Base-by-base conservation (phyloP, 2,888 invertebrate species). In the Eupithecia exiguata region DNA sequence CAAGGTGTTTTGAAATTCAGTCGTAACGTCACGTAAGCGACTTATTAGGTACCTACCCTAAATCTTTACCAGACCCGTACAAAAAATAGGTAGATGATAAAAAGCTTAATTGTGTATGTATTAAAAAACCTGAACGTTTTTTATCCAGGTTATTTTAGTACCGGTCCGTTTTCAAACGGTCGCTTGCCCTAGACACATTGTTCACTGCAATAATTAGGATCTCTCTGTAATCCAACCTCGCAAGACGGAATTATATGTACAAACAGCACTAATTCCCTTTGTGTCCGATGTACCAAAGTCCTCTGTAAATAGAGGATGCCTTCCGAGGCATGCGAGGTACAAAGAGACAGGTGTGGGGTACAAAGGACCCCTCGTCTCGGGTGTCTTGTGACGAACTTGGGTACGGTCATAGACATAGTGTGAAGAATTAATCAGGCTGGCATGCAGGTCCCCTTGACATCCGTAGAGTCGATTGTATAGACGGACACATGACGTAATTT, bases 181-280 rank as follows among this genome's bases (percentile, higher is more conserved):
- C 49, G 10, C 25, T 58, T 5, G 58, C 5, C 25, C 58, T 25
- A 58, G 58, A 58, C 25, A 25, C 25, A 58, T 58, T 58, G 58
- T 58, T 58, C 21, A 16, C 30, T 62, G 18, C 62, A 62, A 62
- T 62, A 62, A 62, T 62, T 62, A 62, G 62, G 30, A 7, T 35
- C 7, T 18, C 62, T 62, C 35, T 58, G 25, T 21, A 58, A 58
- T 58, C 3, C 21, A 21, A 46, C 21, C 36, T 43, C 9, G 49
- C 53, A 65, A 65, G 43, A 43, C 12, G 67, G 68, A 67, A 70
- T 70, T 40, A 74, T 68, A 49, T 30, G n/a, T 25, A 58, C 74
- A 70, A 74, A 74, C 67, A 74, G 49, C 49, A 70, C 74, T 74
- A 70, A 74, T 70, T 70, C 49, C 68, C 70, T 74, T 74, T 70